phyloP scores from a whole-genome alignment of 2,113 vertebrate species.

The Odocoileus virginianus region DNA sequence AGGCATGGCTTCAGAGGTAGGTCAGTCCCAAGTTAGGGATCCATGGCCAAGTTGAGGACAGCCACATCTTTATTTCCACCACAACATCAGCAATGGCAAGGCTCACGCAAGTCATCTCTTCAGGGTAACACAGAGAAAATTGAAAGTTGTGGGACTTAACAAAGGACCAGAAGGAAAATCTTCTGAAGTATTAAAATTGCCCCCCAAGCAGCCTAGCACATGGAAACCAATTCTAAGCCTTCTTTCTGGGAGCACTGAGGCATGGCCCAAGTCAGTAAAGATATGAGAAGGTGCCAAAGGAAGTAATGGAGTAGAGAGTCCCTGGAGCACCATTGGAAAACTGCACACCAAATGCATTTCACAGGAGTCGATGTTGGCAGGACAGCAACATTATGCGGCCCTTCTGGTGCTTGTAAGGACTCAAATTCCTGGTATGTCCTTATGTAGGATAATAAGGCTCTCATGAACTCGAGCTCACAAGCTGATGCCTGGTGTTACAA shows the following conservation, averaged over 20 bases:
- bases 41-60: background rate
- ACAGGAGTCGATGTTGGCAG: background rate
- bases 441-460: background rate
- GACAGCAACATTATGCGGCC: background rate
- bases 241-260: background rate
- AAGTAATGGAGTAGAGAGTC: background rate
- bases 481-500: background rate
- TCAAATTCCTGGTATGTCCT: background rate
- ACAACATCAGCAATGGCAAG: background rate
- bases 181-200: background rate
- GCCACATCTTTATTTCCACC: background rate
- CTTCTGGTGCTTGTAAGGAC: background rate
- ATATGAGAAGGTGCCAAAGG: conserved; percentile 32
- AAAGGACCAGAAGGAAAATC: background rate
- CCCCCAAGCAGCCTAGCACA: background rate
- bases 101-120: background rate
- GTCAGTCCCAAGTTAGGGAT: background rate
- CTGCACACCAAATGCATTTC: background rate
- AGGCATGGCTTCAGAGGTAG: background rate
- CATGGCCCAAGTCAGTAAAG: background rate
- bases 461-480: background rate
- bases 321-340: conserved; percentile 1
- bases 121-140: background rate
- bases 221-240: background rate
- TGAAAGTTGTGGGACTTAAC: background rate